phyloP scores from a whole-genome alignment of 2,113 vertebrate species.

The Poeciliopsis turrubarensis region DNA sequence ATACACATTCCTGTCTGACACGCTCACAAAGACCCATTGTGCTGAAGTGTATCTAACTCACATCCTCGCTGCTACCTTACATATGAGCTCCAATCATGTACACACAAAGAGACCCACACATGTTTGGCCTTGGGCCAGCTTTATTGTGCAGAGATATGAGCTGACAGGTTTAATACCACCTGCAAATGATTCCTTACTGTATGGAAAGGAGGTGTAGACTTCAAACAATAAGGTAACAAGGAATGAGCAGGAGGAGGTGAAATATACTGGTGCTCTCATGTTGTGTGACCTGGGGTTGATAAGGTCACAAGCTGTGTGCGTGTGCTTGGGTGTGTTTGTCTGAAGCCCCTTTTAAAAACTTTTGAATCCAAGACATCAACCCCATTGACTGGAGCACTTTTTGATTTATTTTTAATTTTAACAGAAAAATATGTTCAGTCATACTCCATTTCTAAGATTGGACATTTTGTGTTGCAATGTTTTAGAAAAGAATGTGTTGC shows the following conservation, averaged over 20 bases:
- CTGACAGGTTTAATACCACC: slow-evolving; percentile 66
- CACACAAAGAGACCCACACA: slow-evolving; percentile 23
- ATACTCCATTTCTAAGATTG: no score
- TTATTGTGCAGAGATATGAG: slow-evolving; percentile 64
- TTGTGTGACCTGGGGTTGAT: slow-evolving; percentile 38
- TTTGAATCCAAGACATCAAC: not conserved
- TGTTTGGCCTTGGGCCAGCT: slow-evolving; percentile 62
- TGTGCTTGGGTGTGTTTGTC: slow-evolving; percentile 5
- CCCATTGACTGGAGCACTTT: not conserved
- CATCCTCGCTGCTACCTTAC: slow-evolving; percentile 49
- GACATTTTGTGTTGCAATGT: no score
- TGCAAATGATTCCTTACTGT: slow-evolving; percentile 63
- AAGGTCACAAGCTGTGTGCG: slow-evolving; percentile 7
- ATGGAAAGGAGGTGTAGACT: slow-evolving; percentile 57
- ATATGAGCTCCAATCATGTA: slow-evolving; percentile 27
- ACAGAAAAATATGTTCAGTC: no score
- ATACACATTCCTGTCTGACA: slow-evolving; percentile 71
- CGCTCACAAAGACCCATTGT: slow-evolving; percentile 70
- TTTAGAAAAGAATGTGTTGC: no score
- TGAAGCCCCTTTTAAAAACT: not conserved
- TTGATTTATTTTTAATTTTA: not conserved
- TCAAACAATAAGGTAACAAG: slow-evolving; percentile 48
- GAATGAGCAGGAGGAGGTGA: slow-evolving; percentile 19
- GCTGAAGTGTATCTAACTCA: slow-evolving; percentile 56
- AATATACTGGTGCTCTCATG: slow-evolving; percentile 23